Evolutionary conservation across 1,140 invertebrate species (phyloP).

Genomic region (Araneus ventricosus): DNA sequence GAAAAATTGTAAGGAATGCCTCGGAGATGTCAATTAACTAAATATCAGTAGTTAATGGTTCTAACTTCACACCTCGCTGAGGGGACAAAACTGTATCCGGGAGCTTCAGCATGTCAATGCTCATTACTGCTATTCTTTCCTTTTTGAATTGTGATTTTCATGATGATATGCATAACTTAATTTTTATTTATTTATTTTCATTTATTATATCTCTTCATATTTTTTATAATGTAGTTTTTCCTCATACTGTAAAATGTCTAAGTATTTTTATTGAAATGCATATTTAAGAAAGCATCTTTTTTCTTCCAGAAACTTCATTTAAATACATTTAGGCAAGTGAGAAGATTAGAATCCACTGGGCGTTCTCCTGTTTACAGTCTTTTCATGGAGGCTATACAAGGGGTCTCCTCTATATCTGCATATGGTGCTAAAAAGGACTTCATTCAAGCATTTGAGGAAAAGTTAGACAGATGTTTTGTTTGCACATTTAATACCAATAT

Average conservation of each 20-base stretch:
- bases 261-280: too few relatives aligned
- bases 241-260: neutral
- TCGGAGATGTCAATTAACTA: too few relatives aligned
- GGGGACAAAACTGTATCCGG: too few relatives aligned
- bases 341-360: constrained; percentile 81
- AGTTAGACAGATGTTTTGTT: constrained; percentile 80
- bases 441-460: constrained; percentile 79
- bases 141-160: too few relatives aligned
- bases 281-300: neutral
- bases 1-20: too few relatives aligned
- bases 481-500: neutral
- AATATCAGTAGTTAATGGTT: too few relatives aligned
- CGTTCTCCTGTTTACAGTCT: constrained; percentile 83
- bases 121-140: too few relatives aligned
- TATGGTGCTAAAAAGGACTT: constrained; percentile 78
- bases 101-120: too few relatives aligned
- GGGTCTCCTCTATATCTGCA: constrained; percentile 80
- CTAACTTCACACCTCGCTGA: too few relatives aligned
- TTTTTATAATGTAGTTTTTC: neutral
- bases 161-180: too few relatives aligned
- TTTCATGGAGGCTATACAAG: constrained; percentile 81
- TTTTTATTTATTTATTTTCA: neutral
- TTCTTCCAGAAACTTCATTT: constrained; percentile 81
- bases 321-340: constrained; percentile 82
- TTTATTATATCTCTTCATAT: neutral